Percentiles rank a stretch among this genome's conserved stretches.
Evolutionary conservation across 2,797 vertebrate species (phyloP).

Genomic region (Forpus xanthops): DNA sequence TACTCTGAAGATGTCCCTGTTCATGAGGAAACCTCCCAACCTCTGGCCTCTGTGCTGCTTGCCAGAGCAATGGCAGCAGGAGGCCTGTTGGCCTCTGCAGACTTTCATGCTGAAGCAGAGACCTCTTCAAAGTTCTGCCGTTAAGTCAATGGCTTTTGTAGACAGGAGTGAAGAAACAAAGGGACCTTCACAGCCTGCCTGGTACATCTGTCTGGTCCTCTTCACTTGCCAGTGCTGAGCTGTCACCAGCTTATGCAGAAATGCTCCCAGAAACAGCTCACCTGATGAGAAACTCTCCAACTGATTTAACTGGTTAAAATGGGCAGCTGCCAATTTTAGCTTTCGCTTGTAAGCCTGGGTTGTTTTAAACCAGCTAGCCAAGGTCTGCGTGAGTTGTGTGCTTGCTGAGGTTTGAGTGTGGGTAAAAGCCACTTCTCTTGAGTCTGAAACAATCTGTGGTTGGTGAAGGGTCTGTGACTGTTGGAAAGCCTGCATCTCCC

Average conservation of each 20-base stretch:
- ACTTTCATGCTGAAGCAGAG: not conserved
- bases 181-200: not conserved
- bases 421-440: not conserved
- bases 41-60: not conserved
- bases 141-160: not conserved
- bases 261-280: not conserved
- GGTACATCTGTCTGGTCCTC: not conserved
- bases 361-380: not conserved
- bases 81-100: not conserved
- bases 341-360: not conserved
- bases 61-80: not conserved
- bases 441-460: not conserved
- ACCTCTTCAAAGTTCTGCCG: not conserved
- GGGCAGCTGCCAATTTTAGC: not conserved
- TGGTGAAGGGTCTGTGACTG: not conserved
- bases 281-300: not conserved
- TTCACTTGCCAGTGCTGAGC: not conserved
- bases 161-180: not conserved
- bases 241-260: not conserved
- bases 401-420: not conserved
- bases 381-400: not conserved
- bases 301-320: not conserved
- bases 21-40: rapidly evolving
- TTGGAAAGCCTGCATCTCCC: not conserved
- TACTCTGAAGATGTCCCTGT: not conserved